Base-by-base conservation (phyloP, 2,888 invertebrate genomes). In the Lithodes maja region DNA sequence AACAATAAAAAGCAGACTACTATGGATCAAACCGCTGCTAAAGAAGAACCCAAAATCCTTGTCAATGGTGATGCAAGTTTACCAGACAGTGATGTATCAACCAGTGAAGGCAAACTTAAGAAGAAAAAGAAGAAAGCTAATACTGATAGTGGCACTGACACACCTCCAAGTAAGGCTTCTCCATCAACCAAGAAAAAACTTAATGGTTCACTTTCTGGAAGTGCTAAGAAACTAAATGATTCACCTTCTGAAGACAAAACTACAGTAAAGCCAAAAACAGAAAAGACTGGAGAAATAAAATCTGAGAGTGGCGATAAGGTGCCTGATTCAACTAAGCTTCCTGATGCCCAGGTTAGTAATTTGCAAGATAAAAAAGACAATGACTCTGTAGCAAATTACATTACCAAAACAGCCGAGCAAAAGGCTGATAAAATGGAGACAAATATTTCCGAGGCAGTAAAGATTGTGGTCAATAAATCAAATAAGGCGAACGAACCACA, bases 91-190 rank as follows among this genome's bases (percentile, higher is more conserved):
- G 33, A 17, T 61, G 81, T 71, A 81, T 69, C 81, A 53, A 17
- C 54, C 9, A 33, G 55, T 61, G 75, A 50, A 54, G 71, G 33
- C 52, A 79, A 80, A 80, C 3, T 33, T 1, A 69, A 80, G 53
- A 69, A 69, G 9, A 82, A 86, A 52, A 82, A 81, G 61, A 86
- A 82, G 75, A 80, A 85, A 49, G 17, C n/a, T 2, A 75, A 71
- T 7, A 5, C 52, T 12, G 61, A 15, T 49, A 49, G 12, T 53
- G 49, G n/a, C 5, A 5, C 81, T 33, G 49, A n/a, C 68, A 61
- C 52, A 33, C 1, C 54, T 2, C 17, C 17, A 2, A 55, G 12
- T 68, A 7, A 33, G 9, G 75, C 33, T 2, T 5, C 49, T 12
- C 15, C 12, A n/a, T 69, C 50, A 52, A n/a, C 61, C 12, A 50